These are phyloP conservation scores for Adrianichthys oophorus DNA, from an alignment of 2,797 vertebrate genomes.

Conservation along the genomic window DNA sequence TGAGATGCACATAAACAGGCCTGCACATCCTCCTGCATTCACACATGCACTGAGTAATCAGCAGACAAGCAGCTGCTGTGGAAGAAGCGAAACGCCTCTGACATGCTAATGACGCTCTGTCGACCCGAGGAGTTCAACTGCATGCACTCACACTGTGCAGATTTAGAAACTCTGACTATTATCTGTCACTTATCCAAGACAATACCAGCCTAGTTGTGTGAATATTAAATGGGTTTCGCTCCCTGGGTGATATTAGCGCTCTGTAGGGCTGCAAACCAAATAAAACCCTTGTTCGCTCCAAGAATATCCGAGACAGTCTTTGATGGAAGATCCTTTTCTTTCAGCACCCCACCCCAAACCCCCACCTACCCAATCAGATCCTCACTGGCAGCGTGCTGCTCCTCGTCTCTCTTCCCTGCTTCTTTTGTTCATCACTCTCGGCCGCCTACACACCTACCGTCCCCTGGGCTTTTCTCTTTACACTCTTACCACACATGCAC, in stretches of 20 bases:
- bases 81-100: constrained; percentile 46
- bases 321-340: constrained; percentile 70
- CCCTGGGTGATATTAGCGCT: constrained; percentile 37
- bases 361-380: constrained; percentile 67
- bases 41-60: constrained; percentile 35
- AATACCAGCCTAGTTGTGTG: constrained; percentile 40
- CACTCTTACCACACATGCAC: constrained; percentile 46
- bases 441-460: constrained; percentile 78
- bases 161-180: constrained; percentile 44
- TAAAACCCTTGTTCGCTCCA: constrained; percentile 62
- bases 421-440: constrained; percentile 81
- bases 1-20: constrained; percentile 15
- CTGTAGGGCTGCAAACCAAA: constrained; percentile 58
- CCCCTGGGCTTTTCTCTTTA: constrained; percentile 71
- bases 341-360: constrained; percentile 43
- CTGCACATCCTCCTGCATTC: constrained; percentile 20
- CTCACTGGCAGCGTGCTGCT: constrained; percentile 63
- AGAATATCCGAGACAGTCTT: constrained; percentile 71
- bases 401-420: constrained; percentile 68
- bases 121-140: constrained; percentile 34
- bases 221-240: constrained; percentile 60
- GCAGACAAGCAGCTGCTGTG: constrained; percentile 65
- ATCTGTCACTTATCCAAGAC: constrained; percentile 43
- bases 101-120: constrained; percentile 62
- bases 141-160: constrained; percentile 22